phyloP scores from a whole-genome alignment of 1,140 invertebrate species.

The Drosophila azteca region DNA sequence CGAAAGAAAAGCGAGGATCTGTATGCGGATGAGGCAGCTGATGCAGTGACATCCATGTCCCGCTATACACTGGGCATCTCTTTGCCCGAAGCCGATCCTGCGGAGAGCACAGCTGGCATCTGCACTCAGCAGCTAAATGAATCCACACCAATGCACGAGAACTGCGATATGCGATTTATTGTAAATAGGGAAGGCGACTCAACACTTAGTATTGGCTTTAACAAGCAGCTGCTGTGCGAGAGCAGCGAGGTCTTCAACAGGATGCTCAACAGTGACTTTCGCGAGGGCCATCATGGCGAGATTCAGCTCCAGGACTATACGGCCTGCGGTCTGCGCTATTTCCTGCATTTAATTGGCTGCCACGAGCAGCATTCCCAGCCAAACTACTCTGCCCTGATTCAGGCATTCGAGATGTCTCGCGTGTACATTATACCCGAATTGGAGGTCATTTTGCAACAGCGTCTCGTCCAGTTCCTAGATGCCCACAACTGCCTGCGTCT shows the following conservation, averaged over 20 bases:
- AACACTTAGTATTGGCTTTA: constrained; percentile 65
- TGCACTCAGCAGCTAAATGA: constrained; percentile 33
- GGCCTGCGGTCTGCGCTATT: constrained; percentile 70
- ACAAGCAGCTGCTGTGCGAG: constrained; percentile 74
- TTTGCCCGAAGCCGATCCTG: constrained; percentile 47
- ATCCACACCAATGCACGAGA: constrained; percentile 33
- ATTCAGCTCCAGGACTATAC: constrained; percentile 73
- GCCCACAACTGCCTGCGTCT: constrained; percentile 66
- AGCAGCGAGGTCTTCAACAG: constrained; percentile 82
- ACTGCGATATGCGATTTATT: constrained; percentile 79
- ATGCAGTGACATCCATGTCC: constrained; percentile 75
- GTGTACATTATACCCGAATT: constrained; percentile 79
- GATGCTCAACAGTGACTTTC: constrained; percentile 81
- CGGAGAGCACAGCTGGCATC: constrained; percentile 32
- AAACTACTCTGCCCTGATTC: constrained; percentile 70
- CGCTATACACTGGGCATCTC: constrained; percentile 69
- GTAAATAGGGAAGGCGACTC: constrained; percentile 25
- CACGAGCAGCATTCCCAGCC: constrained; percentile 48
- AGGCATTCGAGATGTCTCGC: constrained; percentile 80
- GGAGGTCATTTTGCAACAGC: constrained; percentile 64
- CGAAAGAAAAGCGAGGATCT: constrained; percentile 63
- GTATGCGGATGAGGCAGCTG: constrained; percentile 73
- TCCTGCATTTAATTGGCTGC: constrained; percentile 73
- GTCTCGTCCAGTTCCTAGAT: constrained; percentile 69
- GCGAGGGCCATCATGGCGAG: constrained; percentile 75